phyloP scores from a whole-genome alignment of 2,888 invertebrate species.

The Busseola fusca region DNA sequence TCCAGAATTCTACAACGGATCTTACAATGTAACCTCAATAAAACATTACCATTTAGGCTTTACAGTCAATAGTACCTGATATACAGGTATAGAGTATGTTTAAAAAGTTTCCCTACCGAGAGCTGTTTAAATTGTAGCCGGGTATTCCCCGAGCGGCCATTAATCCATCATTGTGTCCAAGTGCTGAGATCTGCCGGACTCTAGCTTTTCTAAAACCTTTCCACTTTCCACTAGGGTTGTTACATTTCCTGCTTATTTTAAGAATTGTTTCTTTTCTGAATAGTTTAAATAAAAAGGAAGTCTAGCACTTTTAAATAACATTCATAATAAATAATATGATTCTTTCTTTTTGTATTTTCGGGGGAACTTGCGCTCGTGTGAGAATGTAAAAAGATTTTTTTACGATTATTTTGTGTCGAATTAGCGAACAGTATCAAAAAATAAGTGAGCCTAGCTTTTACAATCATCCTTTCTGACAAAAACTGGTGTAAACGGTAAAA shows the following conservation, averaged over 20 bases:
- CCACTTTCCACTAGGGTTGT: slow-evolving; percentile 45
- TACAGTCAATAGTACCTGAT: slow-evolving; percentile 38
- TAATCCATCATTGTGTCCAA: slow-evolving; percentile 81
- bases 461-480: not conserved
- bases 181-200: slow-evolving; percentile 56
- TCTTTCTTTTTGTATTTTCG: not conserved
- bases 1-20: not conserved
- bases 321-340: not conserved
- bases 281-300: not conserved
- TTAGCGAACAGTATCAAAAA: not conserved
- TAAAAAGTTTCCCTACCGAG: slow-evolving; percentile 70
- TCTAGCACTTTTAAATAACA: not conserved
- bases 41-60: slow-evolving; percentile 23
- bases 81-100: slow-evolving; percentile 56
- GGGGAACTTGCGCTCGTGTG: not conserved
- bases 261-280: slow-evolving; percentile 7
- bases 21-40: slow-evolving; percentile 2
- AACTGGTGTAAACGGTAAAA: not conserved
- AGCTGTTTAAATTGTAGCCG: slow-evolving; percentile 72
- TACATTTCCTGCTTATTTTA: slow-evolving; percentile 19
- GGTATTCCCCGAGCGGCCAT: slow-evolving; percentile 67
- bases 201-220: slow-evolving; percentile 59
- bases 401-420: not conserved
- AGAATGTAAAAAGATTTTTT: not conserved
- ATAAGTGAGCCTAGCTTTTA: not conserved